Percentiles rank a stretch among this genome's conserved stretches.
Evolutionary conservation across 2,888 invertebrate genomes (phyloP).

Genomic region (Pristionchus fissidentatus): DNA sequence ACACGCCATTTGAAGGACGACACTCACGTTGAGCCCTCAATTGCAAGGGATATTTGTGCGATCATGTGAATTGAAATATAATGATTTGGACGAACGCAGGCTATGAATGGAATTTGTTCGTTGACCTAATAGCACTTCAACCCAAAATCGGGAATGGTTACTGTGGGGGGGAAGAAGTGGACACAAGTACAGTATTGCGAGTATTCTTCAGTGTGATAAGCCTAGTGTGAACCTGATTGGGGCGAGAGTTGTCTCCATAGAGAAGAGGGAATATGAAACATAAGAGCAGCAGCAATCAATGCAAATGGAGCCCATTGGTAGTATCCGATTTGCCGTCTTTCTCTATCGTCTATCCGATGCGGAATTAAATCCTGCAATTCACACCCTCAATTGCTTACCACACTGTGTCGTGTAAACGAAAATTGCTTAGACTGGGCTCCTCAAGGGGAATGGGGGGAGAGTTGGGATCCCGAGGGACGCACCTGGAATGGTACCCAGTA

Average conservation of each 20-base stretch:
- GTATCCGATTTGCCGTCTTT: conserved; percentile 74
- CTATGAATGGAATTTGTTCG: not conserved
- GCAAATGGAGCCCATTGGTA: conserved; percentile 74
- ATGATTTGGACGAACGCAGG: not conserved
- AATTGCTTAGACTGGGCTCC: not conserved
- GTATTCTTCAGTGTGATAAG: no score
- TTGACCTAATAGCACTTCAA: no score
- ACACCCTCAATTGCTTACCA: not conserved
- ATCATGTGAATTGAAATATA: not conserved
- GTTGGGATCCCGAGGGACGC: conserved; percentile 34
- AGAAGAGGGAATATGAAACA: conserved; percentile 75
- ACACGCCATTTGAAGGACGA: conserved; percentile 75
- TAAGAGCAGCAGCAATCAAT: conserved; percentile 72
- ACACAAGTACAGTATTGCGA: no score
- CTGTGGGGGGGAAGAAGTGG: no score
- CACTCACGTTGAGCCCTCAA: conserved; percentile 77
- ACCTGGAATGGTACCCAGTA: conserved; percentile 75
- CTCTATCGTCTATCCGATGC: conserved; percentile 75
- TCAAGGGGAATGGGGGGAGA: not conserved
- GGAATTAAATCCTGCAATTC: conserved; percentile 75
- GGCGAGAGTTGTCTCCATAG: conserved; percentile 75
- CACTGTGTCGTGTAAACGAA: not conserved
- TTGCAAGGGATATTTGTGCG: not conserved
- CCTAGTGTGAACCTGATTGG: conserved; percentile 71
- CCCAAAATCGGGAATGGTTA: no score